These are phyloP conservation scores for Notolabrus celidotus DNA, from an alignment of 2,797 vertebrate genomes.

Conservation along the genomic window DNA sequence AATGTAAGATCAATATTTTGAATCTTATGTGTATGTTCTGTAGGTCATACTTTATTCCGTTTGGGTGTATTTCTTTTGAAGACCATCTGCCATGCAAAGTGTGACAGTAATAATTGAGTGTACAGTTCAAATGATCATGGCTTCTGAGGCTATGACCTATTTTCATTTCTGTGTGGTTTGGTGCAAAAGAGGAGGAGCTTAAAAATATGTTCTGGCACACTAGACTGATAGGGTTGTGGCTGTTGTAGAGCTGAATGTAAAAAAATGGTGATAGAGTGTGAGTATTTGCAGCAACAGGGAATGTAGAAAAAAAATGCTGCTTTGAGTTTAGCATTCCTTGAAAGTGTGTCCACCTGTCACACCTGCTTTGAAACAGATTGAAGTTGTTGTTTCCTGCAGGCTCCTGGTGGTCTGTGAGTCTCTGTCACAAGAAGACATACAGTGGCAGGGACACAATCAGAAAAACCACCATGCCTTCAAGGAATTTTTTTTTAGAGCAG, in stretches of 20 bases:
- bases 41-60: not conserved
- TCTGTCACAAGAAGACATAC: not conserved
- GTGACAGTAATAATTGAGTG: not conserved
- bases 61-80: not conserved
- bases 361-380: not conserved
- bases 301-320: constrained; percentile 14
- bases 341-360: constrained; percentile 34
- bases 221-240: not conserved
- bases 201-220: not conserved
- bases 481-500: not conserved
- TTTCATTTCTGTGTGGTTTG: not conserved
- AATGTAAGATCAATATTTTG: not conserved
- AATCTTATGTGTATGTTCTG: not conserved
- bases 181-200: not conserved
- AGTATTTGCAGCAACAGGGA: not conserved
- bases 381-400: not conserved
- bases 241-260: constrained; percentile 18
- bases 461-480: not conserved
- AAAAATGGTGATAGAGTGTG: constrained; percentile 1
- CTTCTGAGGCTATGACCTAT: not conserved
- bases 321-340: constrained; percentile 34
- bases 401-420: not conserved
- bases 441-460: not conserved
- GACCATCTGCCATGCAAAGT: not conserved
- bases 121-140: too few species aligned